These are phyloP conservation scores for Chaetogeoica ovagalla DNA, from an alignment of 2,888 invertebrate species.

Conservation along the genomic window DNA sequence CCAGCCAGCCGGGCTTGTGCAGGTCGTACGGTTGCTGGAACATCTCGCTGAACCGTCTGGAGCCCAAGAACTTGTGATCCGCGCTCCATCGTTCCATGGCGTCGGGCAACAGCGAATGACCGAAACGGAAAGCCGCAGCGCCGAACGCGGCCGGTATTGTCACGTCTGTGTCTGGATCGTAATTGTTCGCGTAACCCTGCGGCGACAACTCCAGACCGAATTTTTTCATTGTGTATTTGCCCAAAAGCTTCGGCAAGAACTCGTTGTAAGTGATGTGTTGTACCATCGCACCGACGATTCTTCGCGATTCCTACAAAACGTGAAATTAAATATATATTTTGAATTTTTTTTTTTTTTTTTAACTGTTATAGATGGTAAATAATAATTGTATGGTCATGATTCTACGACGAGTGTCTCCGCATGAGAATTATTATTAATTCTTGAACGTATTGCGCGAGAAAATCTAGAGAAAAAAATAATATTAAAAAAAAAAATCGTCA, in stretches of 20 bases:
- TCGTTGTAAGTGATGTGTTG: slow-evolving; percentile 61
- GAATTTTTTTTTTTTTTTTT: too few species aligned
- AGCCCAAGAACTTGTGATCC: slow-evolving; percentile 59
- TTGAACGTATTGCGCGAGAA: too few species aligned
- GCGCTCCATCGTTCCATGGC: slow-evolving; percentile 61
- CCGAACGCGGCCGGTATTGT: slow-evolving; percentile 61
- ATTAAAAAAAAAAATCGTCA: too few species aligned
- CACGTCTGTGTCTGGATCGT: slow-evolving; percentile 60
- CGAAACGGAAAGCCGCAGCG: slow-evolving; percentile 62
- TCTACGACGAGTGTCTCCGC: too few species aligned
- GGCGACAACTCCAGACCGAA: slow-evolving; percentile 58
- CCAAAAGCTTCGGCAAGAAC: slow-evolving; percentile 61
- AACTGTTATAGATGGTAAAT: too few species aligned
- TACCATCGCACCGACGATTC: slow-evolving; percentile 61
- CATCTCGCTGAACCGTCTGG: slow-evolving; percentile 60
- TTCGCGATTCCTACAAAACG: slow-evolving; percentile 60
- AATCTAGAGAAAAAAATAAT: too few species aligned
- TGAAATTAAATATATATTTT: neutral
- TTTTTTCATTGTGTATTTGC: slow-evolving; percentile 58
- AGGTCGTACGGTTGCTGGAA: slow-evolving; percentile 62
- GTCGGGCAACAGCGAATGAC: slow-evolving; percentile 62
- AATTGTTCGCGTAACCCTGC: slow-evolving; percentile 63
- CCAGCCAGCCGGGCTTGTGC: slow-evolving; percentile 62
- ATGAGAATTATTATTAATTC: too few species aligned
- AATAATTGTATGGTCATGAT: too few species aligned